A percentile compares a stretch with the other conserved stretches of the same genome.
Conservation (phyloP, 2,797 vertebrate genomes). For the Eospalax fontanierii region DNA sequence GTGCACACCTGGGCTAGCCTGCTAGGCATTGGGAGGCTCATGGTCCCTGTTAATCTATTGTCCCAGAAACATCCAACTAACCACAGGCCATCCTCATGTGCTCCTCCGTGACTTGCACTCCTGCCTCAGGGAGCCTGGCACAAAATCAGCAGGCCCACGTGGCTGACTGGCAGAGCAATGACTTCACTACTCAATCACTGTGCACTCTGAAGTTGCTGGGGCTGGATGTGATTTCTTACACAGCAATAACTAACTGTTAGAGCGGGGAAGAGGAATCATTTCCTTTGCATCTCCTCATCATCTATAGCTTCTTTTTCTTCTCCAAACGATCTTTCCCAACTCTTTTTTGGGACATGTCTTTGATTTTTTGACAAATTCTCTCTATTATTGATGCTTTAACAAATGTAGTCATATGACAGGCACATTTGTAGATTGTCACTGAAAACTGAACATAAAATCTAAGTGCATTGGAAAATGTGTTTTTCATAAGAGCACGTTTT, state of each 20-base stretch:
- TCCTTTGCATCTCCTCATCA: background rate
- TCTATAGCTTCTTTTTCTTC: background rate
- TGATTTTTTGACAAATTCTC: background rate
- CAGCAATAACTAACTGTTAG: background rate
- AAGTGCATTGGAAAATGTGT: background rate
- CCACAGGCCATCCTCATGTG: background rate
- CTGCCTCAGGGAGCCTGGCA: background rate
- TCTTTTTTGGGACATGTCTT: background rate
- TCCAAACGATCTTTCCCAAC: background rate
- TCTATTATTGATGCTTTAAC: background rate
- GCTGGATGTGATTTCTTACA: background rate
- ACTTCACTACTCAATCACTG: background rate
- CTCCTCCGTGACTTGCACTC: background rate
- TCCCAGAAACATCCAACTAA: background rate
- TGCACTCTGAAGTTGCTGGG: background rate
- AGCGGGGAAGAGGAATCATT: background rate
- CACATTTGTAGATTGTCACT: background rate
- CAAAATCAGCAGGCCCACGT: background rate
- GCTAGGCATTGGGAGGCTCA: background rate
- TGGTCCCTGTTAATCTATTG: background rate
- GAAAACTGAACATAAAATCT: slow-evolving; percentile 18
- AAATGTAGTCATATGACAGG: background rate
- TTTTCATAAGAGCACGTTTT: background rate
- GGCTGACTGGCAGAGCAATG: too few species aligned
- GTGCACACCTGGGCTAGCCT: background rate